Evolutionary conservation across 2,888 invertebrate genomes (phyloP).

Genomic region (Sminthurinus aureus): DNA sequence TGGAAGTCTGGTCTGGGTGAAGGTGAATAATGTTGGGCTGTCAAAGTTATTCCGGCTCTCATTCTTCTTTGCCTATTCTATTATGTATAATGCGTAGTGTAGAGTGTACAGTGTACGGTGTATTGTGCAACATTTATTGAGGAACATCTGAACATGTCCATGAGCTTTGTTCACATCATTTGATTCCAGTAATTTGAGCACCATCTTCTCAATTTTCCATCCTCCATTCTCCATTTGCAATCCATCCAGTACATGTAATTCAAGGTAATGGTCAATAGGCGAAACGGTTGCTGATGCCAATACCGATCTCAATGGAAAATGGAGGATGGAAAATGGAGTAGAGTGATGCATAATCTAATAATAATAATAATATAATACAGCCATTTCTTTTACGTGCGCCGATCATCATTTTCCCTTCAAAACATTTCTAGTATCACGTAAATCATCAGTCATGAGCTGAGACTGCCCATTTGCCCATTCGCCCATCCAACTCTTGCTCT

Average conservation of each 20-base stretch:
- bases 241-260: background rate
- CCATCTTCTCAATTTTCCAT: background rate
- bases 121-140: no score
- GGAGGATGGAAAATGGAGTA: background rate
- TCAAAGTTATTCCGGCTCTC: background rate
- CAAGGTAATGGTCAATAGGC: no score
- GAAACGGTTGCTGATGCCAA: background rate
- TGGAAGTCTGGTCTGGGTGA: conserved; percentile 10
- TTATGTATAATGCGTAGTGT: no score
- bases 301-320: no score
- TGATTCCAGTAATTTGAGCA: background rate
- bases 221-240: background rate
- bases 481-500: no score
- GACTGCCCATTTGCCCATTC: no score
- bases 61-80: background rate
- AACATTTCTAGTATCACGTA: no score
- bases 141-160: background rate
- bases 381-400: background rate
- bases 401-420: no score
- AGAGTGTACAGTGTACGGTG: no score
- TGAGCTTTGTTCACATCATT: background rate
- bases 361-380: background rate
- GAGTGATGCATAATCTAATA: no score
- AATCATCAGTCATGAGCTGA: no score
- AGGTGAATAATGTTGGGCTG: conserved; percentile 1